Evolutionary conservation across 2,113 vertebrate genomes (phyloP).

Genomic region (Ceratotherium simum): DNA sequence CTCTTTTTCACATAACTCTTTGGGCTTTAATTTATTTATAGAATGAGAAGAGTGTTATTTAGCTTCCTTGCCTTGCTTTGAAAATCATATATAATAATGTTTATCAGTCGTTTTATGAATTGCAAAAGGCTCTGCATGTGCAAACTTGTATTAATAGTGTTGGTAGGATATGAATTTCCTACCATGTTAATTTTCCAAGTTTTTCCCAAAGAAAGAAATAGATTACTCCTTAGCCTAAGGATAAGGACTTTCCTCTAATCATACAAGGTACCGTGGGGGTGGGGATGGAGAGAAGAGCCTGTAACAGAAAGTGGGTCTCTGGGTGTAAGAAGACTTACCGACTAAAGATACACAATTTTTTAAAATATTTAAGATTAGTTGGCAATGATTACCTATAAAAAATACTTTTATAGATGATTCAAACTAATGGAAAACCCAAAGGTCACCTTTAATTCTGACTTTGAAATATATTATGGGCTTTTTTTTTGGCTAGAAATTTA

Average conservation of each 20-base stretch:
- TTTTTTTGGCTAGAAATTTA: slow-evolving; percentile 25
- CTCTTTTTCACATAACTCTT: neutral
- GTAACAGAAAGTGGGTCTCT: neutral
- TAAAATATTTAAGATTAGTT: neutral
- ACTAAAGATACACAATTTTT: neutral
- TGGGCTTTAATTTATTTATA: slow-evolving; percentile 10
- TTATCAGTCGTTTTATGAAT: neutral
- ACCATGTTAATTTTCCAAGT: neutral
- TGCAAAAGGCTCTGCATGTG: neutral
- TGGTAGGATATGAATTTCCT: neutral
- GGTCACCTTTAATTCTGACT: slow-evolving; percentile 24
- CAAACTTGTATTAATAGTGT: neutral
- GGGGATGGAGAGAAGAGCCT: neutral
- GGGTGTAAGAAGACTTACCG: neutral
- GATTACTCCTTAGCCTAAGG: neutral
- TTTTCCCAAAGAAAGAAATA: neutral
- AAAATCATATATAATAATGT: neutral
- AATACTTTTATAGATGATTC: neutral
- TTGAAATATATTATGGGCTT: neutral
- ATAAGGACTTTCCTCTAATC: neutral
- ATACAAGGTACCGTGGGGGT: neutral
- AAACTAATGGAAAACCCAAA: neutral
- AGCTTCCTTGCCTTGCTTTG: neutral
- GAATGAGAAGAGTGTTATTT: neutral
- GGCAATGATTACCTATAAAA: neutral